Percentiles rank a stretch among this genome's conserved stretches.
phyloP scores from a whole-genome alignment of 2,113 vertebrate species.

The Herpailurus yagouaroundi region DNA sequence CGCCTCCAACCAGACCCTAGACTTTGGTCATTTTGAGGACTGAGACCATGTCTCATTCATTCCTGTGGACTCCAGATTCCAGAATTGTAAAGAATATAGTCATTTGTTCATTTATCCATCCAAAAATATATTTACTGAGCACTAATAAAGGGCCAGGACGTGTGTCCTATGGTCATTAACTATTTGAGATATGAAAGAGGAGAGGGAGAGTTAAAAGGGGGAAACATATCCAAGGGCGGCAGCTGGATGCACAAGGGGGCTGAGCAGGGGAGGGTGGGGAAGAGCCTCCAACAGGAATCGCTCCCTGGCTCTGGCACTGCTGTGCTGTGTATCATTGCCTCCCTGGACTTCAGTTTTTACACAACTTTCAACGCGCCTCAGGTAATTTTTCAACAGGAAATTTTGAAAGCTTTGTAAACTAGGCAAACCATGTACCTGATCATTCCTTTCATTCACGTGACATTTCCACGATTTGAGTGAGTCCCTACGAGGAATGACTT shows the following conservation, averaged over 20 bases:
- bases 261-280: accelerated
- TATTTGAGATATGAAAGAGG: neutral
- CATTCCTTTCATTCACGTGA: neutral
- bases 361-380: neutral
- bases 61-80: neutral
- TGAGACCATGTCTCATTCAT: neutral
- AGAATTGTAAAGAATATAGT: neutral
- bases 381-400: neutral
- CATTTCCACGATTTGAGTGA: neutral
- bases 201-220: neutral
- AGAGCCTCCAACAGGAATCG: accelerated
- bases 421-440: neutral
- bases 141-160: neutral
- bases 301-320: neutral
- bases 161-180: neutral
- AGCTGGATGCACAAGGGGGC: neutral
- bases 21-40: neutral
- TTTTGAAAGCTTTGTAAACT: neutral
- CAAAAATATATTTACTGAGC: neutral
- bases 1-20: neutral
- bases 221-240: neutral
- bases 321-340: neutral
- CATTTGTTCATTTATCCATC: neutral
- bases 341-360: neutral
- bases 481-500: neutral